These are phyloP conservation scores for Tinea semifulvella DNA, from an alignment of 2,888 invertebrate species.

Conservation along the genomic window DNA sequence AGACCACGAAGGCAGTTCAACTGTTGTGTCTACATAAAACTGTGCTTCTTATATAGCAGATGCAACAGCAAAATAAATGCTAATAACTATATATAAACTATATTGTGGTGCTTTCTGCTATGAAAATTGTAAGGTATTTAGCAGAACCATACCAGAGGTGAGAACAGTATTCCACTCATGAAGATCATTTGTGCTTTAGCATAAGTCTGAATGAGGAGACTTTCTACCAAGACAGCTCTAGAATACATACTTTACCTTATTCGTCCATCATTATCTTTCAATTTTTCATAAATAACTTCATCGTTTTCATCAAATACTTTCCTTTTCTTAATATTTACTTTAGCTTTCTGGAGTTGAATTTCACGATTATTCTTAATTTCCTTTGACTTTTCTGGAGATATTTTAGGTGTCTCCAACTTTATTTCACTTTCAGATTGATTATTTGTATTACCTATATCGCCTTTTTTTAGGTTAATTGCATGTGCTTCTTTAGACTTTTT, in stretches of 20 bases:
- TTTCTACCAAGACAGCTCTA: no score
- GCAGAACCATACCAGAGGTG: no score
- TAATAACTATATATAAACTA: no score
- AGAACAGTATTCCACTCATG: no score
- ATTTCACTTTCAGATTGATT: slow-evolving; percentile 3
- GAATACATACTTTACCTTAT: slow-evolving; percentile 62
- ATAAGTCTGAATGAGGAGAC: no score
- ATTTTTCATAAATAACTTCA: slow-evolving; percentile 68
- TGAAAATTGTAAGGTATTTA: no score
- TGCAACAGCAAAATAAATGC: no score
- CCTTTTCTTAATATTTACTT: slow-evolving; percentile 40
- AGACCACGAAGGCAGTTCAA: no score
- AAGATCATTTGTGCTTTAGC: no score
- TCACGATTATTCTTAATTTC: slow-evolving; percentile 38
- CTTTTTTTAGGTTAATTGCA: slow-evolving; percentile 14
- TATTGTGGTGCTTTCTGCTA: no score
- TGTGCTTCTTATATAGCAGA: no score
- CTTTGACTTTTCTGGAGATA: slow-evolving; percentile 25
- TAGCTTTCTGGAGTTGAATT: slow-evolving; percentile 35
- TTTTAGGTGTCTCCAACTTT: slow-evolving; percentile 13
- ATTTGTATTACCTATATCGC: background rate
- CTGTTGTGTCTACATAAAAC: no score
- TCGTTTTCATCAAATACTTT: slow-evolving; percentile 63
- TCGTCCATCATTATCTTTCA: slow-evolving; percentile 68
- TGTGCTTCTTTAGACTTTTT: slow-evolving; percentile 25